Evolutionary conservation across 2,888 invertebrate genomes (phyloP), one percentile per base, ranked within the genome.

Genomic region (Drosophila helvetica): DNA sequence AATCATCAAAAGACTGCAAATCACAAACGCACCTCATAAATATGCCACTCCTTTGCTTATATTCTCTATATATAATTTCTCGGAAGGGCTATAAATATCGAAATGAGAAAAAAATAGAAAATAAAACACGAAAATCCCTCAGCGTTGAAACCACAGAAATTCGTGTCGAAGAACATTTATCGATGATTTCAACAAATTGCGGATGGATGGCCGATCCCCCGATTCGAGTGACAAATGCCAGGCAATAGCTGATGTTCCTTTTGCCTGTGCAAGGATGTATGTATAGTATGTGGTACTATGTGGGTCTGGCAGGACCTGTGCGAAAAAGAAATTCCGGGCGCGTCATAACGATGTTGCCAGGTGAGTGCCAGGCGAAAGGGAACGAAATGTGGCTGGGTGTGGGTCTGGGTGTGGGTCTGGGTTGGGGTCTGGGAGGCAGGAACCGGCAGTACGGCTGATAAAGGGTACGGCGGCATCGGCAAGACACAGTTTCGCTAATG

Each of bases 401-500:
- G 25, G 18, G 19, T 22, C 30, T 7, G 25, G 8, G 25, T 2
- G 2, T 22, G 27, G 27, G 27, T 25, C 30, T 7, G 25, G 7
- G 25, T 1, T 7, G 1, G 25, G 25, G 25, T 27, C 30, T 30
- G 10, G 4, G n/a, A 10, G n/a, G 19, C 12, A n/a, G 63, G 42
- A 10, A 12, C 8, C 17, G 66, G 48, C 48, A 62, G 48, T 38
- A 38, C 38, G 38, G 7, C 6, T 38, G 38, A 38, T 38, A 38
- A 38, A 38, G 33, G 51, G 70, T 60, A 62, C 51, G 72, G 45
- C 22, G 62, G 47, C 68, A 43, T n/a, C 53, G 68, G 65, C 63
- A 83, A 82, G 86, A 81, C 81, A 81, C 80, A 83, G 84, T 78
- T 87, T 78, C 75, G 76, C 84, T 85, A 85, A 85, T 85, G 84